Percentiles rank a stretch among this genome's conserved stretches.
These are phyloP conservation scores for Protomyctophum bolini DNA, from an alignment of 2,113 vertebrate species.

Conservation along the genomic window DNA sequence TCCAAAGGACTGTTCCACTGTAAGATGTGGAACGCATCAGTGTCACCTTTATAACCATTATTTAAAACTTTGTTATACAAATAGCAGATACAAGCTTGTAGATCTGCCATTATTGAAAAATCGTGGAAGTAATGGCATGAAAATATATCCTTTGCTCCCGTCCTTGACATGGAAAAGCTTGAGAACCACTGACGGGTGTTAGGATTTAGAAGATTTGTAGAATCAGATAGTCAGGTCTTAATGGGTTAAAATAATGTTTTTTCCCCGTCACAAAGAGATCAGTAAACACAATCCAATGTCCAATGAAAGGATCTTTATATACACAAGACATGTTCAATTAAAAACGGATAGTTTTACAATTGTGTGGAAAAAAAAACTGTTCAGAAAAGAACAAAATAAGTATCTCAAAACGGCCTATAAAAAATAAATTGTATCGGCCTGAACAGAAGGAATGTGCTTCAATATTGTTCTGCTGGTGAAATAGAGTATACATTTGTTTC, in stretches of 20 bases:
- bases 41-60: no score
- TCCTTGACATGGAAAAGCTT: no score
- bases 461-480: constrained; percentile 61
- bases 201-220: background rate
- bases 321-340: constrained; percentile 47
- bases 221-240: background rate
- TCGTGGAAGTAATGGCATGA: no score
- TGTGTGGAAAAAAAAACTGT: constrained; percentile 46
- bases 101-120: no score
- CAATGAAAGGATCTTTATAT: constrained; percentile 62
- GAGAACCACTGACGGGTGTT: no score
- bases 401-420: background rate
- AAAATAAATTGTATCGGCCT: no score
- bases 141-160: no score
- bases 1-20: no score
- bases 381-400: constrained; percentile 32
- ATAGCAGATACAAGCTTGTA: no score
- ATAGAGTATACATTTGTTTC: background rate
- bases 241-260: background rate
- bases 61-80: no score
- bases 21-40: no score
- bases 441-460: constrained; percentile 33
- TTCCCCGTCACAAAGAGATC: constrained; percentile 30
- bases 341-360: constrained; percentile 61
- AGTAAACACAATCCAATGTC: constrained; percentile 9